Conservation (phyloP, 2,113 vertebrate species). For the Notiomystis cincta region DNA sequence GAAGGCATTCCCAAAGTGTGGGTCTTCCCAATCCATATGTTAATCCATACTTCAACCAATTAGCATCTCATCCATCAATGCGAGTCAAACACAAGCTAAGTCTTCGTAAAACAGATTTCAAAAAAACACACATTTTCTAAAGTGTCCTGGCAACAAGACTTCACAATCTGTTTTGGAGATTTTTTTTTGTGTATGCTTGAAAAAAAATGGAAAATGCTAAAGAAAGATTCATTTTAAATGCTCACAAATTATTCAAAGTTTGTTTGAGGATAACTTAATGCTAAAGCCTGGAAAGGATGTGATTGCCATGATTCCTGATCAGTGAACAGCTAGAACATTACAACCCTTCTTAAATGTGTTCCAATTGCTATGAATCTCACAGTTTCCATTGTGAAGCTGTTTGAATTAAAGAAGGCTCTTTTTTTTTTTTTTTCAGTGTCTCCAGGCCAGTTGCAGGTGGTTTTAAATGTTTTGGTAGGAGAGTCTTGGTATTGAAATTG, state of each 20-base stretch:
- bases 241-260: not conserved
- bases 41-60: not conserved
- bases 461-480: not conserved
- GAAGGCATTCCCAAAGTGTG: not conserved
- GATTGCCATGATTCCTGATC: not conserved
- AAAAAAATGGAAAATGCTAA: not conserved
- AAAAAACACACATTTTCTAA: not conserved
- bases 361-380: not conserved
- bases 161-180: constrained; percentile 9
- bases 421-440: not conserved
- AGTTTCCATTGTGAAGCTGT: not conserved
- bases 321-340: not conserved
- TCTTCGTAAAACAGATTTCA: not conserved
- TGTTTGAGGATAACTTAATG: constrained; percentile 36
- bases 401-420: not conserved
- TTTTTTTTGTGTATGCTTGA: not conserved
- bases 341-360: not conserved
- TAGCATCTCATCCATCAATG: not conserved
- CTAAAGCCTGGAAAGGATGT: not conserved
- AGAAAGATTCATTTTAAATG: not conserved
- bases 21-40: not conserved
- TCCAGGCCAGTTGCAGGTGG: too few species aligned
- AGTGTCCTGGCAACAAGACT: not conserved
- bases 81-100: not conserved
- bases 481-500: not conserved